Conservation (phyloP, 1,140 invertebrate species). For the Trichoplusia ni region DNA sequence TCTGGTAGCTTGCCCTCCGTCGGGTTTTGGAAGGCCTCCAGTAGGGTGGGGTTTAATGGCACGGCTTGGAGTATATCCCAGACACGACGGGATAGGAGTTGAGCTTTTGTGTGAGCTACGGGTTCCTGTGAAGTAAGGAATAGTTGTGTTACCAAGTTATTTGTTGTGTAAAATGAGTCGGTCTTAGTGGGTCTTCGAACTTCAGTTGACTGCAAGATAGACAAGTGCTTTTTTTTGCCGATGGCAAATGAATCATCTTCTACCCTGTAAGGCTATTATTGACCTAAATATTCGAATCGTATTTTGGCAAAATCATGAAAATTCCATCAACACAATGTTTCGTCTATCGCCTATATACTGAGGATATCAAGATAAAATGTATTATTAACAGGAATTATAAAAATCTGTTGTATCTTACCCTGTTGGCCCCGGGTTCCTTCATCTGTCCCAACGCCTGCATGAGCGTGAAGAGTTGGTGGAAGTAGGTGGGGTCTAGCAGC, state of each 20-base stretch:
- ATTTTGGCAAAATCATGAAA: no score
- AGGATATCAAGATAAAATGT: no score
- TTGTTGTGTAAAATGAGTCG: no score
- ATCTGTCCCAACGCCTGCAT: slow-evolving; percentile 94
- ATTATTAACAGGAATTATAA: no score
- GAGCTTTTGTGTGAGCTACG: slow-evolving; percentile 94
- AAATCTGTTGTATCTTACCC: slow-evolving; percentile 78
- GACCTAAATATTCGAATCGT: no score
- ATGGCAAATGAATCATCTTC: no score
- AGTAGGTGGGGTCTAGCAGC: slow-evolving; percentile 92
- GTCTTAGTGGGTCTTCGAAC: no score
- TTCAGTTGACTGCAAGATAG: no score
- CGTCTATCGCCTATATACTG: no score
- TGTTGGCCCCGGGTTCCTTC: slow-evolving; percentile 87
- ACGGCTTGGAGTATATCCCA: slow-evolving; percentile 97
- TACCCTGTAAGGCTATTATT: no score
- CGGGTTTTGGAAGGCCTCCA: slow-evolving; percentile 91
- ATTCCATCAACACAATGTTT: no score
- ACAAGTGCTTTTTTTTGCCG: no score
- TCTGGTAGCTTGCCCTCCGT: slow-evolving; percentile 85
- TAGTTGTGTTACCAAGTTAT: background rate
- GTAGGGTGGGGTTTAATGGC: slow-evolving; percentile 92
- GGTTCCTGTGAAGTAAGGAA: slow-evolving; percentile 82
- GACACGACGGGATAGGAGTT: slow-evolving; percentile 93
- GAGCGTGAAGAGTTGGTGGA: slow-evolving; percentile 93